Conservation (phyloP, 2,113 vertebrate genomes). For the Isichthys henryi region DNA sequence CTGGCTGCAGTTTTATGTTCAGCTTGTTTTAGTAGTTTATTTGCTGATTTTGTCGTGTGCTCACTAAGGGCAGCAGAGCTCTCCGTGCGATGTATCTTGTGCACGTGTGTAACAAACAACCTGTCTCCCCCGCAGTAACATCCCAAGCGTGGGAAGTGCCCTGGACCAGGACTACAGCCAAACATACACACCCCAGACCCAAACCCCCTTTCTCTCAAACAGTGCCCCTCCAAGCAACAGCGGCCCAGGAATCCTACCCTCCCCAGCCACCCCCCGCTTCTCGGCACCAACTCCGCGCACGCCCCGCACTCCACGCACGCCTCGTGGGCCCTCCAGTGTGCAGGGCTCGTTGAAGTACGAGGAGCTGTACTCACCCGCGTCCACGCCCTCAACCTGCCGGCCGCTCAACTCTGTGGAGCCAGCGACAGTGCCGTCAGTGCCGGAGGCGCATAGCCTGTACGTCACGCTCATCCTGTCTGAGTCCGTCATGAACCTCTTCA, state of each 20-base stretch:
- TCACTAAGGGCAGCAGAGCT: not conserved
- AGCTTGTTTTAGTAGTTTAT: not conserved
- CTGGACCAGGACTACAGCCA: slow-evolving; percentile 91
- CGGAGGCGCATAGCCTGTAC: slow-evolving; percentile 96
- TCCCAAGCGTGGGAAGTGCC: slow-evolving; percentile 76
- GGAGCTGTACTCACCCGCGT: slow-evolving; percentile 91
- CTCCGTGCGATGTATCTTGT: not conserved
- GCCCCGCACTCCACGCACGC: slow-evolving; percentile 87
- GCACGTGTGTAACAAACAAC: not conserved
- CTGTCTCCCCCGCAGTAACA: slow-evolving; percentile 47
- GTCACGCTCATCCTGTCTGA: slow-evolving; percentile 97
- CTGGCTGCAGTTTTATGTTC: not conserved
- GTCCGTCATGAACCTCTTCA: slow-evolving; percentile 95
- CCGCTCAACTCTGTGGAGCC: slow-evolving; percentile 95
- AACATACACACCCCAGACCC: slow-evolving; percentile 88
- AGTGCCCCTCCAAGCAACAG: slow-evolving; percentile 92
- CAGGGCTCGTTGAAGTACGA: slow-evolving; percentile 93
- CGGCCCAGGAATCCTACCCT: slow-evolving; percentile 85
- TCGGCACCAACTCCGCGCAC: slow-evolving; percentile 84
- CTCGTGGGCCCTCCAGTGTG: slow-evolving; percentile 85
- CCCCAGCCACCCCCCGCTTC: slow-evolving; percentile 90
- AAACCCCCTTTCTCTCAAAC: slow-evolving; percentile 87
- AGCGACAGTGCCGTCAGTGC: slow-evolving; percentile 87
- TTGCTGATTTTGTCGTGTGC: not conserved
- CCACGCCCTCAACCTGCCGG: slow-evolving; percentile 89